Percentiles rank a stretch among this genome's conserved stretches.
Conservation (phyloP, 2,888 invertebrate species). For the Drosophila bunnanda region DNA sequence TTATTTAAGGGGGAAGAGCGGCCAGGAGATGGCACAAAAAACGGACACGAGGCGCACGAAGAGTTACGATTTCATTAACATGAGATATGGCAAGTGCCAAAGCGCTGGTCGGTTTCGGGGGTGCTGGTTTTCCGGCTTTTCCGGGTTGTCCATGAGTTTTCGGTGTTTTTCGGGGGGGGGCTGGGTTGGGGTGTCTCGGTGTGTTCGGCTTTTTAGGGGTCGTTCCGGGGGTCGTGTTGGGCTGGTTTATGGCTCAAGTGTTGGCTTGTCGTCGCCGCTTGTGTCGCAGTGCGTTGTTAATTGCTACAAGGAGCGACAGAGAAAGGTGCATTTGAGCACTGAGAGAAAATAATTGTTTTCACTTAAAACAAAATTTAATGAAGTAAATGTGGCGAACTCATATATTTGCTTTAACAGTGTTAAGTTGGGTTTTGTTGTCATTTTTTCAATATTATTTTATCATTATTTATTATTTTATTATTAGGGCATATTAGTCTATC, state of each 20-base stretch:
- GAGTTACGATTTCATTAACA: slow-evolving; percentile 81
- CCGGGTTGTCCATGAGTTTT: not conserved
- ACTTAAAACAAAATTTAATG: not conserved
- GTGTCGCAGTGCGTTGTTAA: slow-evolving; percentile 72
- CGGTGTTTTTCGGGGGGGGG: slow-evolving; percentile 1
- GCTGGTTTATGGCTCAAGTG: slow-evolving; percentile 75
- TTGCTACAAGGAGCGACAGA: slow-evolving; percentile 52
- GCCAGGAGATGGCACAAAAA: slow-evolving; percentile 52
- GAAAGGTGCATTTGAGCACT: slow-evolving; percentile 23
- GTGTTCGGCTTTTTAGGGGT: slow-evolving; percentile 58
- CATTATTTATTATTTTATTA: no score
- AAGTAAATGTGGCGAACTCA: no score
- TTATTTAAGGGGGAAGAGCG: slow-evolving; percentile 4
- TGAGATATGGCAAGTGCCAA: slow-evolving; percentile 77
- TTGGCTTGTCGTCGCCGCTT: slow-evolving; percentile 51
- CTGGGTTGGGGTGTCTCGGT: slow-evolving; percentile 1
- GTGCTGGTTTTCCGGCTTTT: slow-evolving; percentile 7
- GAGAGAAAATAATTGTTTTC: not conserved
- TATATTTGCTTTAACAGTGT: no score
- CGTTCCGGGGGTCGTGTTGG: slow-evolving; percentile 59
- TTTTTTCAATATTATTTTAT: no score
- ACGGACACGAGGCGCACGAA: slow-evolving; percentile 73
- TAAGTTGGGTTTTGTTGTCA: no score
- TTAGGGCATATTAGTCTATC: no score
- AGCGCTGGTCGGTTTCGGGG: slow-evolving; percentile 30